phyloP scores from a whole-genome alignment of 2,797 vertebrate genomes.

The Sus cebifrons region DNA sequence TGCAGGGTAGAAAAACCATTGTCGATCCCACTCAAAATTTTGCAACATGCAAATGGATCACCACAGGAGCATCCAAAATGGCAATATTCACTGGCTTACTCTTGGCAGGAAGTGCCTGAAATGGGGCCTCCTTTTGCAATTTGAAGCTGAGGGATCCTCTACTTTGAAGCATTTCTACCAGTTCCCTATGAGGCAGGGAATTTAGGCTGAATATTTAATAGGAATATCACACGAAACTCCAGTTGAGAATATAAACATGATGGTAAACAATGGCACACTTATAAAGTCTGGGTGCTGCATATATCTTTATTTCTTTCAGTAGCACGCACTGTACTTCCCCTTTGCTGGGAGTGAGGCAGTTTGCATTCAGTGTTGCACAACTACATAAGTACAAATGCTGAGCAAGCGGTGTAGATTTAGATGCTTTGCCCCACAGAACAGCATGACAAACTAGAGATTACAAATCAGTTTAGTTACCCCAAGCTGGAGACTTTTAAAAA shows the following conservation, averaged over 20 bases:
- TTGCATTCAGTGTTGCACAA: neutral
- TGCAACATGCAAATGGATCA: neutral
- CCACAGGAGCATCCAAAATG: neutral
- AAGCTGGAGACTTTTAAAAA: conserved; percentile 56
- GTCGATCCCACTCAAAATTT: neutral
- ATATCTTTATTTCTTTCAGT: neutral
- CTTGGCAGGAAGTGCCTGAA: neutral
- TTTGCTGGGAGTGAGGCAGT: neutral
- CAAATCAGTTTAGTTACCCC: conserved; percentile 55
- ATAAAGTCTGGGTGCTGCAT: neutral
- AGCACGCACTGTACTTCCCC: neutral
- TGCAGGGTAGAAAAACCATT: neutral
- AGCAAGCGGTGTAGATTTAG: neutral
- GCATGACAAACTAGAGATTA: conserved; percentile 57
- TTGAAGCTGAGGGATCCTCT: neutral
- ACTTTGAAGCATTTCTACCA: neutral
- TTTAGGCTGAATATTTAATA: neutral
- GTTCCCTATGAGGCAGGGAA: neutral
- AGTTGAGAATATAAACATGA: neutral
- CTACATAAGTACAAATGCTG: conserved; percentile 1
- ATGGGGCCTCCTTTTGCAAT: neutral
- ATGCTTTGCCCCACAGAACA: neutral
- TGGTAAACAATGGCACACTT: neutral
- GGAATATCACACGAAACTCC: neutral
- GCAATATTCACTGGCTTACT: no score